Evolutionary conservation across 2,888 invertebrate species (phyloP), one percentile per base, ranked within the genome.

Genomic region (Heliconius hortense): DNA sequence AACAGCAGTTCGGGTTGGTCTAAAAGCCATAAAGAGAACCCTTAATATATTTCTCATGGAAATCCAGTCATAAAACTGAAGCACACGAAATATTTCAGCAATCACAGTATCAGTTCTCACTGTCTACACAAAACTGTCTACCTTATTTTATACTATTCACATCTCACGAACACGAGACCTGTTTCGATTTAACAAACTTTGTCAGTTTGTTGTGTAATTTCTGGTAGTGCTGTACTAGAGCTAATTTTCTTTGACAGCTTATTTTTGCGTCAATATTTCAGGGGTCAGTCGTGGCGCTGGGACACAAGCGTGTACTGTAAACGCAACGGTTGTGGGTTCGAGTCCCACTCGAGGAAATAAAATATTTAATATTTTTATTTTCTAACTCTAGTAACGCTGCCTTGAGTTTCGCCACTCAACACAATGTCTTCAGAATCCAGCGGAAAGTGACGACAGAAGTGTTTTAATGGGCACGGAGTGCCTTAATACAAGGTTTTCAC

Each of bases 61-160:
- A 74, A 73, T 67, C 56, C 71, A 21, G 26, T 75, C 69, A 73
- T 79, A 76, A 76, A 79, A 77, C 63, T 60, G 66, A 73, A 78
- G 75, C 71, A 67, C 74, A 73, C 73, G 75, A 75, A 79, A 72
- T 31, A 64, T 76, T 74, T 73, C 21, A 74, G 71, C 72, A 76
- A 71, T 74, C 69, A 39, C 43, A 28, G 73, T 72, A 69, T 43
- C 75, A 74, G 72, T 66, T 76, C 70, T 21, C 18, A 67, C 28
- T 56, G 64, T 76, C 56, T 59, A 76, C 74, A 76, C 74, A 74
- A 76, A 75, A 70, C 63, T 48, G 62, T 67, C 75, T 71, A 26
- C 21, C 26, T 43, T 77, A 75, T 67, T 77, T 75, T 73, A 73
- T 73, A 73, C 63, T 62, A 72, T 73, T 72, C 73, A 77, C 66